Evolutionary conservation across 2,888 invertebrate species (phyloP).

Genomic region (Alviniconcha strummeri): DNA sequence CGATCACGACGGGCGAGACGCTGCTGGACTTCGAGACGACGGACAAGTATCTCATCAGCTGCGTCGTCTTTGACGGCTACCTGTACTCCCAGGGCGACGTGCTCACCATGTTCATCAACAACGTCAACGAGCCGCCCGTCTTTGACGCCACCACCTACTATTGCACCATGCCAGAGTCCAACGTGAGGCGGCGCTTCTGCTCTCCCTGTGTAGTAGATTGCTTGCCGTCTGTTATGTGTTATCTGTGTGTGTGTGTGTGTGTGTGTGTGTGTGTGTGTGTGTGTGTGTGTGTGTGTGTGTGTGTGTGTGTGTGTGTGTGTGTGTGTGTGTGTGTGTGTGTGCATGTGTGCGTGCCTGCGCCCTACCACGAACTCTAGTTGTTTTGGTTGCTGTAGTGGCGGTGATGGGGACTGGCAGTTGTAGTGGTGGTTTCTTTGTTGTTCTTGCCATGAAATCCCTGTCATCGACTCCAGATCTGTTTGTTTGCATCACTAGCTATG

Average conservation of each 20-base stretch:
- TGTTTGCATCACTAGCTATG: too few species aligned
- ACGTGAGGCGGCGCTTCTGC: constrained; percentile 30
- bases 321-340: constrained; percentile 1
- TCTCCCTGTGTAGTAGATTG: not conserved
- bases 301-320: not conserved
- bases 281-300: too few species aligned
- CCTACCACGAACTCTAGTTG: too few species aligned
- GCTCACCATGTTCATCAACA: constrained; percentile 39
- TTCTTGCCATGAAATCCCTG: too few species aligned
- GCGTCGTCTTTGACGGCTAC: constrained; percentile 40
- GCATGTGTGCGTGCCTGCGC: not conserved
- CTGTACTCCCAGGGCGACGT: constrained; percentile 37
- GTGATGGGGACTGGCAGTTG: too few species aligned
- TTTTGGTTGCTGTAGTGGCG: too few species aligned
- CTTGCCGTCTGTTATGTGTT: not conserved
- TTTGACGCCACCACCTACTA: constrained; percentile 42
- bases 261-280: too few species aligned
- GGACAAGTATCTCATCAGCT: constrained; percentile 36
- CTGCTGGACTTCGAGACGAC: constrained; percentile 42
- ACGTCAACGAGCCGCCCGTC: constrained; percentile 48
- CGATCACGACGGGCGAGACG: constrained; percentile 16
- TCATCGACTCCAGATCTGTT: too few species aligned
- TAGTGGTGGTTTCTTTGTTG: too few species aligned
- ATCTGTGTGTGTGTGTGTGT: too few species aligned
- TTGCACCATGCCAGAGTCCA: constrained; percentile 42